Base-by-base conservation (phyloP, 2,113 vertebrate genomes). In the Elephantulus edwardii region DNA sequence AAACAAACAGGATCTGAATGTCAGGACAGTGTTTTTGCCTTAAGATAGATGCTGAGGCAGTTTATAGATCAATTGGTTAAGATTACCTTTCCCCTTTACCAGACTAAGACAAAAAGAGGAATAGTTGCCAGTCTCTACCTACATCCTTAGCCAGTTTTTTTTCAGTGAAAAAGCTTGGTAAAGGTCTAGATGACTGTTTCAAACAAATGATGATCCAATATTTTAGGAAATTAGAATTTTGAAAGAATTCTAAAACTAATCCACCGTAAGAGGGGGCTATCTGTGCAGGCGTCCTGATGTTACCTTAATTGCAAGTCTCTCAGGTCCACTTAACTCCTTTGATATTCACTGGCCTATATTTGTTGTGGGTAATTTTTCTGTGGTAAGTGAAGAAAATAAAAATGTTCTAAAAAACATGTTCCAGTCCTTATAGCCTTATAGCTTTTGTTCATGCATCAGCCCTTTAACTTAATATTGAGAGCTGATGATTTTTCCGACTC, bases 311-410 rank as follows among this genome's bases (percentile, higher is more conserved):
- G 5, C 42, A 85, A 64, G 17, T 48, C 35, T 52, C 62, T 81
- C 17, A 77, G 87, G 35, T 72, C 86, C 30, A 11, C 54, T 82
- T 50, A 64, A 60, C 33, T 92, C 60, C 38, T 88, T 90, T 92
- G 83, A 58, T 60, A 26, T 60, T 50, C 9, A 22, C 33, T 62
- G 2, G 40, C 14, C 8, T 60, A 0, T 24, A 8, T 54, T 71
- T 54, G 16, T 80, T 56, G 8, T 12, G 33, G 75, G 26, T 86
- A 35, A 60, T 46, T 83, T 22, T 44, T 10, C 56, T 66, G 56
- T 95, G 42, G 30, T 30, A 7, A 10, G 48, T 70, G 58, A 50
- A 48, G 30, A 60, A 74, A 83, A 40, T 66, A 7, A 80, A 70
- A 40, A 62, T 42, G 5, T 35, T 85, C 79, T 82, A 20, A 72